Base-by-base conservation (phyloP, 2,113 vertebrate species). In the Conger conger region DNA sequence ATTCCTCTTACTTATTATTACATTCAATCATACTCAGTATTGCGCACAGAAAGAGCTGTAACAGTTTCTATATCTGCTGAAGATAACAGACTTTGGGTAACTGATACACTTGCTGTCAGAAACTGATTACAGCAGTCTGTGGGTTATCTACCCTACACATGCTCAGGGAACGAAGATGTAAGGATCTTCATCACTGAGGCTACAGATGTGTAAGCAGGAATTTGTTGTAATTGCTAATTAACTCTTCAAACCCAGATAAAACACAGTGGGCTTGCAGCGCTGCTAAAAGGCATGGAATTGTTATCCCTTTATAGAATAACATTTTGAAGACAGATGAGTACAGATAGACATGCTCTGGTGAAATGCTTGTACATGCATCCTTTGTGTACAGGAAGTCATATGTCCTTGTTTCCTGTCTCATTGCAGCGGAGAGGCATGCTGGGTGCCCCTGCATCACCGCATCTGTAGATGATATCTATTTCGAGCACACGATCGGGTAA, bases 391-490 rank as follows among this genome's bases (percentile, higher is more conserved):
- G 81, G 40, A 84, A 79, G 57, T 86, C 30, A 82, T 63, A 13
- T 45, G 0, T 20, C 38, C 84, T 20, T 88, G 63, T 86, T 83
- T 91, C 20, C 15, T 36, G 35, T 83, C 76, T 83, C 30, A 6
- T 90, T 86, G 13, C 92, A 99, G 98, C 98, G 0, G 98, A 99
- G 92, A 94, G 96, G 88, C 98, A 98, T 0, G 98, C 98, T 0
- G 96, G 95, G 87, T 96, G 96, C 87, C 94, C 96, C 13, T 99
- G 98, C 16, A 97, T 99, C 92, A 99, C 98, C 0, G 98, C 97
- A 33, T 99, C 98, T 15, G 95, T 99, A 95, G 98, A 99, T 1
- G 98, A 99, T 82, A 98, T 99, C 93, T 94, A 97, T 93, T 98
- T 99, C 86, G 96, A 98, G 89, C 97, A 96, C 30, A 98, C 97